Evolutionary conservation across 2,888 invertebrate species (phyloP).

Genomic region (Steromphala cineraria): DNA sequence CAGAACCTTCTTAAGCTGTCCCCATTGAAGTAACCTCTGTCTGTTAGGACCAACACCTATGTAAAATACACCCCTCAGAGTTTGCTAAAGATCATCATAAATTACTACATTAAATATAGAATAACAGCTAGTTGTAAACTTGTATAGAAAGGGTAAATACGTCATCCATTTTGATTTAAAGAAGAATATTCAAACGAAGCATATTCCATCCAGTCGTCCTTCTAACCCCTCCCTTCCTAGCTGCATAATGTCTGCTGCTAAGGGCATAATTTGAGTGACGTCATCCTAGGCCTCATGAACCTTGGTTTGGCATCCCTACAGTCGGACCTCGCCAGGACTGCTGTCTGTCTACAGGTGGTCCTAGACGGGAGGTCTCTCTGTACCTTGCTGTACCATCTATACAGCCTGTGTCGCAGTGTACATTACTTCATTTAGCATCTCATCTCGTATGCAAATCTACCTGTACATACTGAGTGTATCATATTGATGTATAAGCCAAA

Average conservation of each 20-base stretch:
- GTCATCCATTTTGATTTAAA: too few relatives aligned
- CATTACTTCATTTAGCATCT: slow-evolving; percentile 9
- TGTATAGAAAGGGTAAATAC: too few relatives aligned
- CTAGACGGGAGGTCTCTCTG: background rate
- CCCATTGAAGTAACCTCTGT: too few relatives aligned
- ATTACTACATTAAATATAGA: too few relatives aligned
- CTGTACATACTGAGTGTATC: slow-evolving; percentile 25
- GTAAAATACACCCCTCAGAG: too few relatives aligned
- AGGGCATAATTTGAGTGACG: background rate
- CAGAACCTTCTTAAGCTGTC: too few relatives aligned
- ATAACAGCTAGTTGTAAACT: too few relatives aligned
- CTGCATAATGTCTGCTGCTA: background rate
- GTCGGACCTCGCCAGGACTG: too few relatives aligned
- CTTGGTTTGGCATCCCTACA: background rate
- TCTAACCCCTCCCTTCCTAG: background rate
- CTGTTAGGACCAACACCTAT: too few relatives aligned
- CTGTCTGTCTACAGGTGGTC: background rate
- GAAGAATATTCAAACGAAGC: background rate
- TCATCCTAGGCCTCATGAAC: background rate
- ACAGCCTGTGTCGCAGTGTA: background rate
- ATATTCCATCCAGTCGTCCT: background rate
- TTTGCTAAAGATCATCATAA: too few relatives aligned
- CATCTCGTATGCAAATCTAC: slow-evolving; percentile 27
- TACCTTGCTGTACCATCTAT: background rate
- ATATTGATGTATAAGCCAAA: slow-evolving; percentile 30